phyloP scores from a whole-genome alignment of 2,797 vertebrate species.

The Varecia variegata region DNA sequence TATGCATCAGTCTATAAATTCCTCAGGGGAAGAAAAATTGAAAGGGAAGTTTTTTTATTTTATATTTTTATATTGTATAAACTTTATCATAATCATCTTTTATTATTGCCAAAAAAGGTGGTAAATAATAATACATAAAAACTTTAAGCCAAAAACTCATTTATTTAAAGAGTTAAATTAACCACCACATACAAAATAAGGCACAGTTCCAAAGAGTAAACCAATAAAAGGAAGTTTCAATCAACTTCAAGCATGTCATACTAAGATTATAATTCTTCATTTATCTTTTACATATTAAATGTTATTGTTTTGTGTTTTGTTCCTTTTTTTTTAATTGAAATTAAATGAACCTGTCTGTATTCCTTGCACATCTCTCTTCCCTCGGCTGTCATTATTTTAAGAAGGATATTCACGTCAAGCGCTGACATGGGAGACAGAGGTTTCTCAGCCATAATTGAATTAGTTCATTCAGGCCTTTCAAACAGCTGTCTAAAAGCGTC shows the following conservation, averaged over 20 bases:
- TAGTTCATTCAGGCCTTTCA: not conserved
- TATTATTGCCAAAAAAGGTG: not conserved
- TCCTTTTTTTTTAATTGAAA: not conserved
- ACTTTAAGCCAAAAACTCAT: not conserved
- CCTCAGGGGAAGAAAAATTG: not conserved
- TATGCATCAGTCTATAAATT: not conserved
- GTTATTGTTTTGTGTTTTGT: not conserved
- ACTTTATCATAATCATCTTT: not conserved
- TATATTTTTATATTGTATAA: not conserved
- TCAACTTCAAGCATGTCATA: not conserved
- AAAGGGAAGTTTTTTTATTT: not conserved
- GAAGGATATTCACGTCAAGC: not conserved
- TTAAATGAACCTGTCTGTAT: not conserved
- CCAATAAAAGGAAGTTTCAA: not conserved
- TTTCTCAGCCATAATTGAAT: conserved; percentile 38
- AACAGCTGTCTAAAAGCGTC: conserved; percentile 54
- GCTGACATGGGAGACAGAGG: not conserved
- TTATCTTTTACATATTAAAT: not conserved
- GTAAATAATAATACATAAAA: not conserved
- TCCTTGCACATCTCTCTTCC: not conserved
- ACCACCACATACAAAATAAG: not conserved
- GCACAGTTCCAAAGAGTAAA: not conserved
- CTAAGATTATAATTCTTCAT: not conserved
- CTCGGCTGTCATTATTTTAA: not conserved
- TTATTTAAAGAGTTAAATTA: not conserved